Base-by-base conservation (phyloP, 2,888 invertebrate species). In the Lycocerus yunnanus region DNA sequence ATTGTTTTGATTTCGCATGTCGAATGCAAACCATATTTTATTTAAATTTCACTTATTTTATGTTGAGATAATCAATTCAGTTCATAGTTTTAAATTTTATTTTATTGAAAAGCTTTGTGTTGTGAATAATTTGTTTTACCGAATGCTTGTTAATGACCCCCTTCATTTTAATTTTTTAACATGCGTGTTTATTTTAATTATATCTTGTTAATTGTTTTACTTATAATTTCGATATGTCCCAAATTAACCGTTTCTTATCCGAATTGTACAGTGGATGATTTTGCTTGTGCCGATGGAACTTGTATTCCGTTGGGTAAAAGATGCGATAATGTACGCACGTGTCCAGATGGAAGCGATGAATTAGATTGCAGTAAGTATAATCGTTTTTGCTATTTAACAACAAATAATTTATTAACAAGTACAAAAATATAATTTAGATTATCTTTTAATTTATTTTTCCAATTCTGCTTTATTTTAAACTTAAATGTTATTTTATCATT, bases 281-380 rank as follows among this genome's bases (percentile, higher is more conserved):
- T 92, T 83, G 85, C 86, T 16, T 95, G 95, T 79, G 84, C 84
- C 10, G 89, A 90, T 80, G 88, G 88, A 8, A 87, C 88, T 63
- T 92, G 91, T 79, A 83, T 91, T 63, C 88, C 88, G 10, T 84
- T 86, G 1, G 85, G 86, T 77, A 90, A 90, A 89, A 83, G 86
- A 20, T 92, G 92, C 80, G 90, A 91, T 83, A 89, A 89, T 1
- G 76, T 82, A n/a, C 85, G 88, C 77, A 91, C 92, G 79, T 92
- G 92, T 78, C 85, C 86, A 4, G 91, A 92, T 85, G 87, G 87
- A 65, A 89, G 89, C 75, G 90, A 90, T 83, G 90, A 90, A 80
- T 78, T 82, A 6, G 84, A 88, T 78, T 91, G 91, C 81, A 86
- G 91, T 91, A 84, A 87, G 88, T 83, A 58, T 21, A 10, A 21